Evolutionary conservation across 2,888 invertebrate genomes (phyloP).

Genomic region (Eledona agricola): DNA sequence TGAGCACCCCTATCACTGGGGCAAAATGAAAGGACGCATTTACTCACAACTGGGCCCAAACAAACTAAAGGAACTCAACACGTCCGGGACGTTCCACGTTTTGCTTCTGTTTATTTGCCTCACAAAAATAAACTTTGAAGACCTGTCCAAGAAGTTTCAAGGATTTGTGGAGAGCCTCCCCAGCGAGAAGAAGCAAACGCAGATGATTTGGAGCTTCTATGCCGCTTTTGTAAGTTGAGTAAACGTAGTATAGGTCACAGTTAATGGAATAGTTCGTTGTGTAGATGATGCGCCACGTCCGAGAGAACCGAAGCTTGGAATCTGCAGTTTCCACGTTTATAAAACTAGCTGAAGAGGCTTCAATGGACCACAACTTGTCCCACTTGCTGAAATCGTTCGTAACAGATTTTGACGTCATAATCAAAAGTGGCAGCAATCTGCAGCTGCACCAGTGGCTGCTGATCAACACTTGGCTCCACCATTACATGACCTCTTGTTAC

Average conservation of each 20-base stretch:
- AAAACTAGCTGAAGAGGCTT: conserved; percentile 48
- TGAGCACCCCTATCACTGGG: conserved; percentile 57
- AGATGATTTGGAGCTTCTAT: conserved; percentile 53
- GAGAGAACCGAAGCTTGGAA: conserved; percentile 48
- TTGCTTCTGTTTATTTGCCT: conserved; percentile 53
- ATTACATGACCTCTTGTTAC: conserved; percentile 54
- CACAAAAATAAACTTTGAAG: conserved; percentile 51
- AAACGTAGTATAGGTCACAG: too few relatives aligned
- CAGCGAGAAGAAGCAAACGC: conserved; percentile 46
- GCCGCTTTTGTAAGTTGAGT: conserved; percentile 54
- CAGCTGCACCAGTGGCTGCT: conserved; percentile 55
- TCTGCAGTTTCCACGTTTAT: conserved; percentile 46
- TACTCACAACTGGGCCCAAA: conserved; percentile 59
- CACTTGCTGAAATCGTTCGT: conserved; percentile 52
- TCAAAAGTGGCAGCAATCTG: conserved; percentile 49
- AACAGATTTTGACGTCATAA: conserved; percentile 47
- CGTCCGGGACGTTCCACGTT: conserved; percentile 54
- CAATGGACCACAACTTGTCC: conserved; percentile 49
- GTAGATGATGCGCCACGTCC: conserved; percentile 51
- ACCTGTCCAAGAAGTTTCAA: conserved; percentile 54
- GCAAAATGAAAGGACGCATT: conserved; percentile 58
- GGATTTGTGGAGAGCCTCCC: conserved; percentile 50
- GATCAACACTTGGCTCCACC: conserved; percentile 54
- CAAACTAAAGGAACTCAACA: conserved; percentile 55
- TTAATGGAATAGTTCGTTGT: conserved; percentile 35